Conservation (phyloP, 2,113 vertebrate genomes). For the Coryphaenoides rupestris region DNA sequence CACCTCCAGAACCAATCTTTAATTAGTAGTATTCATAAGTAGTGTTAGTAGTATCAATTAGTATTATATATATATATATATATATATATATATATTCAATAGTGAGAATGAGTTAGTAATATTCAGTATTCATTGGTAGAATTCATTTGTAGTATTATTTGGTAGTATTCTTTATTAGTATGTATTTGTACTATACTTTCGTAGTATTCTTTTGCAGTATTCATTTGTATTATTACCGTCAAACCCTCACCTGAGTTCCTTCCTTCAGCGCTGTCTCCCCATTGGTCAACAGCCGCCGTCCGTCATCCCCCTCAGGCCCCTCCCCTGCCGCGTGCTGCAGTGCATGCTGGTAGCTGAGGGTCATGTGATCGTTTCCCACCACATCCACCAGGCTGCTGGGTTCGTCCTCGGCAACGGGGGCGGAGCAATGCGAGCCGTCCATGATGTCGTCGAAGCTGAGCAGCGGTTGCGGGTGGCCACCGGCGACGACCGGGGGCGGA, state of each 20-base stretch:
- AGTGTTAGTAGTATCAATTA: too few species aligned
- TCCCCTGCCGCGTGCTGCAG: conserved; percentile 75
- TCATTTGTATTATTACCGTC: neutral
- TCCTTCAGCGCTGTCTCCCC: conserved; percentile 90
- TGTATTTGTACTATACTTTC: too few species aligned
- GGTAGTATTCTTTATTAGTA: too few species aligned
- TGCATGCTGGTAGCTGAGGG: conserved; percentile 81
- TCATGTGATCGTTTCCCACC: conserved; percentile 72
- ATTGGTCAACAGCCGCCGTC: conserved; percentile 87
- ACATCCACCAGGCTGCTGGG: conserved; percentile 75
- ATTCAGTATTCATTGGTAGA: too few species aligned
- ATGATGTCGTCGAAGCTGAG: conserved; percentile 90
- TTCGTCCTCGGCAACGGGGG: conserved; percentile 66
- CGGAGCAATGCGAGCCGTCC: conserved; percentile 79
- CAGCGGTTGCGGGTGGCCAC: conserved; percentile 68
- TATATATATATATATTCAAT: too few species aligned
- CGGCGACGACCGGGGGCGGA: conserved; percentile 34
- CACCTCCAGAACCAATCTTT: too few species aligned
- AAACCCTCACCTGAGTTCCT: conserved; percentile 79
- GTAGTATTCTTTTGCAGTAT: too few species aligned
- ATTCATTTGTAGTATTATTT: too few species aligned
- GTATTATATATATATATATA: too few species aligned
- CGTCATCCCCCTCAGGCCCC: conserved; percentile 61
- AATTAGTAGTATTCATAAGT: too few species aligned
- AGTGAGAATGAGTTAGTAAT: too few species aligned